These are phyloP conservation scores for Harpagifer antarcticus DNA, from an alignment of 2,797 vertebrate species.

Conservation along the genomic window DNA sequence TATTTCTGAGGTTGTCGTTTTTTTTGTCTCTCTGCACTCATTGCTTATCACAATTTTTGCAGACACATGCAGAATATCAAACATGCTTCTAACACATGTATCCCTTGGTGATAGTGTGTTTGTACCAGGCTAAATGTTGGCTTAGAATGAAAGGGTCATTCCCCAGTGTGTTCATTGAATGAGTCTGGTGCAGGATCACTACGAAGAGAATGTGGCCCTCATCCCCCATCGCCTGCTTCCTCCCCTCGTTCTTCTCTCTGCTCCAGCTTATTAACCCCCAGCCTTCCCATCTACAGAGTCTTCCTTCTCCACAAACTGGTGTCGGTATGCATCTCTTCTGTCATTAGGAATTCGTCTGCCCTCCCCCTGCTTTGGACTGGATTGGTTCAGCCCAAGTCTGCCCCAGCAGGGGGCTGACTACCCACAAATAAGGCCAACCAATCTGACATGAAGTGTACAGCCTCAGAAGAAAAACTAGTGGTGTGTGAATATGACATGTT, in stretches of 20 bases:
- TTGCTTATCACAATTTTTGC: slow-evolving; percentile 71
- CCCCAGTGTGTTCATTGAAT: slow-evolving; percentile 67
- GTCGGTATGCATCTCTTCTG: slow-evolving; percentile 61
- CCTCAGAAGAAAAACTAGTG: slow-evolving; percentile 59
- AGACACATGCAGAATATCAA: slow-evolving; percentile 76
- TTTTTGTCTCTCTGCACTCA: slow-evolving; percentile 17
- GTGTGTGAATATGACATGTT: slow-evolving; percentile 17
- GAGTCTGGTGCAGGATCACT: slow-evolving; percentile 59
- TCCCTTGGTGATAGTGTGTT: slow-evolving; percentile 55
- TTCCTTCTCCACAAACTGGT: slow-evolving; percentile 47
- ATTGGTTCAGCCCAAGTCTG: slow-evolving; percentile 56
- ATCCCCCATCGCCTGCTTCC: slow-evolving; percentile 44
- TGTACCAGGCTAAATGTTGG: slow-evolving; percentile 69
- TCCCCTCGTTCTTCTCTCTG: slow-evolving; percentile 13
- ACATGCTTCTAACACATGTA: slow-evolving; percentile 46
- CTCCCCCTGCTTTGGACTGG: slow-evolving; percentile 29
- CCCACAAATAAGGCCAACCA: slow-evolving; percentile 70
- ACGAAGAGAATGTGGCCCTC: slow-evolving; percentile 36
- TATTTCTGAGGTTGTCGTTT: slow-evolving; percentile 34
- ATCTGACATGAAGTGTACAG: slow-evolving; percentile 66
- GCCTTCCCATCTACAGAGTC: slow-evolving; percentile 41
- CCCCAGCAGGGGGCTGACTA: slow-evolving; percentile 59
- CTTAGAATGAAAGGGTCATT: slow-evolving; percentile 77
- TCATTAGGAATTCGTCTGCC: slow-evolving; percentile 50
- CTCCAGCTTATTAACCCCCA: slow-evolving; percentile 70